Evolutionary conservation across 2,113 vertebrate genomes (phyloP), one percentile per base, ranked within the genome.

Genomic region (Festucalex cinctus): DNA sequence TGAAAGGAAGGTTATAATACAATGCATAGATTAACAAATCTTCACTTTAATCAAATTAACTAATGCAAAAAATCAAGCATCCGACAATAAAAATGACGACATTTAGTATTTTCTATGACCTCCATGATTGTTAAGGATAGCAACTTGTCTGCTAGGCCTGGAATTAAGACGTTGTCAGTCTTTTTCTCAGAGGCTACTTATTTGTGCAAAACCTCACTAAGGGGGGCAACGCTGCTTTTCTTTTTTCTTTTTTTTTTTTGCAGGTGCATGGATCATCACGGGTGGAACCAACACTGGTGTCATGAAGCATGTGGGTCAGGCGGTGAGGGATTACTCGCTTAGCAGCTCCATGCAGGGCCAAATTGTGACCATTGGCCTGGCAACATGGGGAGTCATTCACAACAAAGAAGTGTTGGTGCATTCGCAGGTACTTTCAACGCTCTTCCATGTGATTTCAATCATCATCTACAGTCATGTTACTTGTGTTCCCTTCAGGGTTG

Each of bases 241-340:
- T 19, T n/a, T n/a, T n/a, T n/a, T n/a, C n/a, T n/a, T n/a, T n/a
- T n/a, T n/a, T n/a, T n/a, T n/a, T n/a, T n/a, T n/a, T 9, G 0
- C 87, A 99, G 97, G 96, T 20, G 97, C 97, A 1, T 99, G 97
- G 97, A 95, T 99, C 75, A 93, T 99, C 83, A 98, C 95, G 0
- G 97, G 97, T 0, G 97, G 97, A 0, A 94, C 95, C 62, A 92
- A 98, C 17, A 0, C 95, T 0, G 97, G 97, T 0, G 97, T 99
- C 76, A 99, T 98, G 97, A 99, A 96, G 67, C 94, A 98, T 48
- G 97, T 99, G 49, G 97, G 97, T 0, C 90, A 94, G 87, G 95
- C 97, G 0, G 95, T 98, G 75, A 80, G 93, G 22, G 94, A 94
- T 83, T 92, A 93, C 67, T 74, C 89, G 37, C 86, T 97, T 74